phyloP scores from a whole-genome alignment of 2,113 vertebrate genomes.

The Tylochromis polylepis region DNA sequence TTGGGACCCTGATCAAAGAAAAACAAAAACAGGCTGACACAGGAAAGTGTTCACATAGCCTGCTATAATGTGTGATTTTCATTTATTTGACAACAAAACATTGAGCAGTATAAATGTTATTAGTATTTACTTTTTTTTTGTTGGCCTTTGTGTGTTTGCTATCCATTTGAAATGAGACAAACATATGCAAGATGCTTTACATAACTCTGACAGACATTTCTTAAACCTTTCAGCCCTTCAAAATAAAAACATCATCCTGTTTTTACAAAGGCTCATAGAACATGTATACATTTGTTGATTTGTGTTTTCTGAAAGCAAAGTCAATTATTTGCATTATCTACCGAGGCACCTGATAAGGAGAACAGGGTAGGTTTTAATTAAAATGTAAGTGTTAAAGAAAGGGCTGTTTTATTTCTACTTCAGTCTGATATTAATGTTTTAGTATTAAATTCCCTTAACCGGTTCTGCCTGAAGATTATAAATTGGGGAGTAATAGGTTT shows the following conservation, averaged over 20 bases:
- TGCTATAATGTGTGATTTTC: background rate
- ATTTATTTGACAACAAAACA: background rate
- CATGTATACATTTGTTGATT: rapidly evolving
- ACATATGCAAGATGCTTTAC: background rate
- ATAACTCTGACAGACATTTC: background rate
- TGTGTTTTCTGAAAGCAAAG: background rate
- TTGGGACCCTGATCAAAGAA: slow-evolving; percentile 71
- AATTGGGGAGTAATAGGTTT: too few species aligned
- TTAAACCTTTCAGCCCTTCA: background rate
- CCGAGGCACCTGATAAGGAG: too few species aligned
- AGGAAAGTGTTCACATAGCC: background rate
- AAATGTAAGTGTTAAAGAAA: too few species aligned
- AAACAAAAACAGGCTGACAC: background rate
- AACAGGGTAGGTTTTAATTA: too few species aligned
- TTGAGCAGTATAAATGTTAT: background rate
- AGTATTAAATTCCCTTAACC: too few species aligned
- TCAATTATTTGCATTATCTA: too few species aligned
- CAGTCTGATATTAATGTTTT: too few species aligned
- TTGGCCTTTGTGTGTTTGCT: background rate
- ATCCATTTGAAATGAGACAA: background rate
- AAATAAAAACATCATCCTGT: background rate
- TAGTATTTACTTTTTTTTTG: background rate
- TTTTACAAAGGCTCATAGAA: background rate
- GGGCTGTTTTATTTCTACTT: too few species aligned
- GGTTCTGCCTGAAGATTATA: too few species aligned